These are phyloP conservation scores for Acanthopleura granulata DNA, from an alignment of 2,888 invertebrate species.

Conservation along the genomic window DNA sequence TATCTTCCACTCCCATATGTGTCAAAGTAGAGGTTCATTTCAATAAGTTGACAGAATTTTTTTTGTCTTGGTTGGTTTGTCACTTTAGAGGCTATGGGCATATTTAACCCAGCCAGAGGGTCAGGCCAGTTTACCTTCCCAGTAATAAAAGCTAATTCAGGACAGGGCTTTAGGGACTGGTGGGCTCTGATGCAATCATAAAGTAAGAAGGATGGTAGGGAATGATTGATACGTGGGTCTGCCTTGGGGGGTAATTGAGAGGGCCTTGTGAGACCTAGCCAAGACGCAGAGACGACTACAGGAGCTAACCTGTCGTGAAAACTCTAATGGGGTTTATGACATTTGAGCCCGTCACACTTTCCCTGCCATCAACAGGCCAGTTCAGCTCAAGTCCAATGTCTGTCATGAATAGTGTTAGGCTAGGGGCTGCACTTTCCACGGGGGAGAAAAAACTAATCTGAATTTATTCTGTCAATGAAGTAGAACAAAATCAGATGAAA, in stretches of 20 bases:
- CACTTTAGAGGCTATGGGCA: too few relatives aligned
- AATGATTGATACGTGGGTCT: not conserved
- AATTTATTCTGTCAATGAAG: slow-evolving; percentile 15
- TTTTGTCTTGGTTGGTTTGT: too few relatives aligned
- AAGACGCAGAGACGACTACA: not conserved
- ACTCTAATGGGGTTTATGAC: slow-evolving; percentile 16
- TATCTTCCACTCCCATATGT: too few relatives aligned
- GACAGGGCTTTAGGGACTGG: too few relatives aligned
- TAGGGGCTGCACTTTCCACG: too few relatives aligned
- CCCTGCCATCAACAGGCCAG: not conserved
- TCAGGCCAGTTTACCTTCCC: too few relatives aligned
- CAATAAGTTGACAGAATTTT: too few relatives aligned
- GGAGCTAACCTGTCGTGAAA: slow-evolving; percentile 11
- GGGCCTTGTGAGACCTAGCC: not conserved
- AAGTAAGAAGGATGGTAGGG: not conserved
- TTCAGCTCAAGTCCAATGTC: not conserved
- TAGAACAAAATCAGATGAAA: slow-evolving; percentile 18
- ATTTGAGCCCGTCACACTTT: slow-evolving; percentile 11
- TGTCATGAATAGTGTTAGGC: too few relatives aligned
- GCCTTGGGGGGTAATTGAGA: slow-evolving; percentile 8
- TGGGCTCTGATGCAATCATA: slow-evolving; percentile 13
- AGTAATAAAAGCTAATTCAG: too few relatives aligned
- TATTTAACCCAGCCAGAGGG: too few relatives aligned
- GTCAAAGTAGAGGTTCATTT: too few relatives aligned
- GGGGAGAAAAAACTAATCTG: slow-evolving; percentile 9